These are phyloP conservation scores for Prunella strophiata DNA, from an alignment of 2,797 vertebrate genomes.

Conservation along the genomic window DNA sequence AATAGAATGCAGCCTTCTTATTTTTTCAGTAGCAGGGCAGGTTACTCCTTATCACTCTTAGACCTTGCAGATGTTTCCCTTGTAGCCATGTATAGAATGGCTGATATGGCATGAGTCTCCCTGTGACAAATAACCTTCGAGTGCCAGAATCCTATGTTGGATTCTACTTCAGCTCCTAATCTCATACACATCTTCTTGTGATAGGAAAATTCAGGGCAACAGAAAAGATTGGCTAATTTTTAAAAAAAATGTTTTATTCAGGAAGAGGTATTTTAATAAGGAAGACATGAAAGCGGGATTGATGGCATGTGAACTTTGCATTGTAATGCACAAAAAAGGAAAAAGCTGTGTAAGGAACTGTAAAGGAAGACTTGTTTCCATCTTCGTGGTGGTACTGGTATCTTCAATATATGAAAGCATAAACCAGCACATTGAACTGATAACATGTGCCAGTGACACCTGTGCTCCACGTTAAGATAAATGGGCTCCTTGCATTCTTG, in stretches of 20 bases:
- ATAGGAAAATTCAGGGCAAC: background rate
- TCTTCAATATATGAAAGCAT: background rate
- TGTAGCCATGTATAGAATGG: conserved; percentile 20
- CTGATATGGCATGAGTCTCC: background rate
- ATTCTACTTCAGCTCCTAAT: background rate
- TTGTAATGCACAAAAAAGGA: background rate
- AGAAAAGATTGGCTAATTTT: background rate
- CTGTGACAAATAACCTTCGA: conserved; percentile 4
- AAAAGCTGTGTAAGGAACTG: background rate
- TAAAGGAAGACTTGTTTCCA: background rate
- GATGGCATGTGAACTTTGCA: background rate
- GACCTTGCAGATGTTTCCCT: conserved; percentile 49
- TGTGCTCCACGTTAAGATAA: background rate
- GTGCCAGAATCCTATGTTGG: background rate
- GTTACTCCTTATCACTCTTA: conserved; percentile 49
- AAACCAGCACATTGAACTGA: background rate
- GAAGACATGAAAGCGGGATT: background rate
- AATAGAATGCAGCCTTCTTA: background rate
- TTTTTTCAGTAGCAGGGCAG: background rate
- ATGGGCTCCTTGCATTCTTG: background rate
- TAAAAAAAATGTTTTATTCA: background rate
- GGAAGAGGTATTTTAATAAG: background rate
- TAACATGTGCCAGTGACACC: background rate
- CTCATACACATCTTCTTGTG: background rate
- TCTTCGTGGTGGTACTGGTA: background rate